Base-by-base conservation (phyloP, 2,113 vertebrate genomes). In the Circaetus gallicus region DNA sequence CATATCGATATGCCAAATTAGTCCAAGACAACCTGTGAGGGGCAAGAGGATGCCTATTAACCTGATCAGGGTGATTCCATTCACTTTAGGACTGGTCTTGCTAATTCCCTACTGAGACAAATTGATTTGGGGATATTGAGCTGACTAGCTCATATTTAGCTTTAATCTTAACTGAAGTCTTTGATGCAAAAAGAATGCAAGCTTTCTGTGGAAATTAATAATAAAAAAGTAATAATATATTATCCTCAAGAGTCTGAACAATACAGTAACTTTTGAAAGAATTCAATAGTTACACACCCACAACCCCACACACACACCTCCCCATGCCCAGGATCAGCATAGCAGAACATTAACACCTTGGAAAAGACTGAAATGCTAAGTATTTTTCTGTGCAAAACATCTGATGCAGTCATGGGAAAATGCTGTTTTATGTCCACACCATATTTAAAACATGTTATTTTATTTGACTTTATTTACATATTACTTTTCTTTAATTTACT, bases 251-350 rank as follows among this genome's bases (percentile, higher is more conserved):
- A 78, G 74, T 67, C 38, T 82, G 28, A 90, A 78, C 11, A 62
- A 40, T 32, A 17, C 15, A 82, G 5, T 72, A 83, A 72, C 19
- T 62, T 93, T 67, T 45, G 14, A 72, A 83, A 80, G 32, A 49
- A 21, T 50, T 81, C 18, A 50, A 4, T 25, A 63, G 8, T 50
- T 5, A 56, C 7, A n/a, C 13, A 6, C 42, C 34, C 36, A 12
- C 22, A 24, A 24, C 9, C 32, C 7, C 10, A 9, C 3, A 55
- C 13, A 10, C 11, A n/a, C 3, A 38, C 10, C 0, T 20, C 20
- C 19, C 16, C 25, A 43, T 15, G 43, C 15, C 13, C 6, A 45
- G 7, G 5, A 53, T 42, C 26, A 82, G 28, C 24, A 61, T 0
- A 53, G 36, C 7, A 73, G 28, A 65, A 55, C 4, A 29, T 38